Evolutionary conservation across 2,888 invertebrate genomes (phyloP), one percentile per base, ranked within the genome.

Genomic region (Serripes groenlandicus): DNA sequence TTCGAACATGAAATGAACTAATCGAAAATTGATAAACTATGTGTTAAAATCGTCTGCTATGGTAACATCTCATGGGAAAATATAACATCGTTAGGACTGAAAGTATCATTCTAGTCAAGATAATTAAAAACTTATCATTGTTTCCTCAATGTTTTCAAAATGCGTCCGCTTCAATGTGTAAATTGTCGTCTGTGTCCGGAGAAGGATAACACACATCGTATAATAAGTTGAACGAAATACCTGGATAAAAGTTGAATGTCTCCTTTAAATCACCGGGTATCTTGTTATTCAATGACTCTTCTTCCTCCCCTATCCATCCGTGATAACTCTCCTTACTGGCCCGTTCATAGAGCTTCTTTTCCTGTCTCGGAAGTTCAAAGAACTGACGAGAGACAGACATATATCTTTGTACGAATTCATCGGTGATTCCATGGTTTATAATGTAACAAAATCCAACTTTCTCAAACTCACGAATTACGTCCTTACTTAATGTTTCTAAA

Each of bases 221-320:
- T n/a, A n/a, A n/a, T n/a, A n/a, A n/a, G n/a, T n/a, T n/a, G n/a
- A n/a, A n/a, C n/a, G n/a, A n/a, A n/a, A n/a, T 42, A 32, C 66
- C 30, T 15, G 76, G 75, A n/a, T 54, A 71, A 69, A 58, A 81
- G 58, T 81, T 77, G 23, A 77, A 81, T 1, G 81, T 69, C 35
- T 81, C 81, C 54, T 81, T 81, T 37, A 73, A 32, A n/a, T 81
- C 81, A 1, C 81, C 81, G 21, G 76, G 72, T 42, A 60, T 42
- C 18, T 77, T 60, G 21, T 60, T 64, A 54, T 73, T 68, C 60
- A 81, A 49, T 7, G 66, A 66, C 69, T 78, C 78, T n/a, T 58
- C 58, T 23, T 73, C 78, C 32, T 60, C 15, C 15, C 64, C 42
- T 18, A 69, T 42, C 78, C 78, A 78, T 26, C 78, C 78, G 26